Base-by-base conservation (phyloP, 2,797 vertebrate species). In the Poeciliopsis infans region DNA sequence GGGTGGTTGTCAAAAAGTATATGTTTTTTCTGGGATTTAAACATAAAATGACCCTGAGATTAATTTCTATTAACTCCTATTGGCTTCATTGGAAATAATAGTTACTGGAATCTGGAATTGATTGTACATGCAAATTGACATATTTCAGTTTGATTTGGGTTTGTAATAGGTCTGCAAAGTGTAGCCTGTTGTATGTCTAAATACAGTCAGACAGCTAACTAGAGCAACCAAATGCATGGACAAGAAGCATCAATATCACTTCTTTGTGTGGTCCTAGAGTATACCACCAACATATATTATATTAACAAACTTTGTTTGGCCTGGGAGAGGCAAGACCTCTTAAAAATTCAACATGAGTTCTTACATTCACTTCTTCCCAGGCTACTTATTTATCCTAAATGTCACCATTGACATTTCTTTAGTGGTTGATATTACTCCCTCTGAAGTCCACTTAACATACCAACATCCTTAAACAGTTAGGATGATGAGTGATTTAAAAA, bases 381-480 rank as follows among this genome's bases (percentile, higher is more conserved):
- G 61, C 59, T 74, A 72, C 20, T 72, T 72, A 55, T 79, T 49
- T 53, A 72, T 61, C 5, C 45, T 61, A 83, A 51, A 80, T 83
- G 31, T 7, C 45, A 39, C 74, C 46, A 49, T 13, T 74, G 77
- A 83, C 77, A 45, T 51, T 74, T 77, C 61, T 49, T 73, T 39
- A 45, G 20, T 79, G 55, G 28, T 51, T 69, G 55, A 64, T 61
- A 72, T 70, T 5, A 2, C 20, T 59, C 53, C 76, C 18, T 31
- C 16, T 74, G 25, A 33, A 72, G 72, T 57, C 25, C 57, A 46
- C 53, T 79, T 53, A 78, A 79, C 43, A 79, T 33, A 53, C 36
- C 43, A 53, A 78, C 55, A 75, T 36, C 45, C 23, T 72, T 45
- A 72, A 53, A 61, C 12, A 10, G 45, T 25, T 15, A n/a, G 13